A percentile compares a stretch with the other conserved stretches of the same genome.
phyloP scores from a whole-genome alignment of 2,797 vertebrate species.

The Pitangus sulphuratus region DNA sequence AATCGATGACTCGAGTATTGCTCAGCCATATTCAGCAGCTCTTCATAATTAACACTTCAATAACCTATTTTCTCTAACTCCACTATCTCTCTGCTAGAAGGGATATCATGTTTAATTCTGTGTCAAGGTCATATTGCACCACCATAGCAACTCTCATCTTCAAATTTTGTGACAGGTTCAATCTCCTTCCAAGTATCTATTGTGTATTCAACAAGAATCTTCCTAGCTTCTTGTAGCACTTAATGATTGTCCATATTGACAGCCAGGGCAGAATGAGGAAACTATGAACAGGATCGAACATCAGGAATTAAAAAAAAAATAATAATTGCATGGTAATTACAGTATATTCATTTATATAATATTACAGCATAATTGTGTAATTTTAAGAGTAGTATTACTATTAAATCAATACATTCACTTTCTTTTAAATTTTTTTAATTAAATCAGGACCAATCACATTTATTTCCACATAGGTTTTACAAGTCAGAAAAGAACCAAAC shows the following conservation, averaged over 20 bases:
- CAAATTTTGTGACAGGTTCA: background rate
- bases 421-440: background rate
- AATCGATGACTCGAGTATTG: background rate
- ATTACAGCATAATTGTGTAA: background rate
- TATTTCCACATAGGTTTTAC: background rate
- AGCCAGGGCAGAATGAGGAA: background rate
- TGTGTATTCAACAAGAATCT: background rate
- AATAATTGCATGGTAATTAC: background rate
- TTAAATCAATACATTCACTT: background rate
- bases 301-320: background rate
- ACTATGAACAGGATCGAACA: background rate
- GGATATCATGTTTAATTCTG: background rate
- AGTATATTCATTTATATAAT: background rate
- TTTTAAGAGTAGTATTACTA: background rate
- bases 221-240: background rate
- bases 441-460: fast-evolving
- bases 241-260: background rate
- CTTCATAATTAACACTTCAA: background rate
- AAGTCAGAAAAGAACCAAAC: background rate
- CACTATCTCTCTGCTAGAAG: background rate
- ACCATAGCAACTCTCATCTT: background rate
- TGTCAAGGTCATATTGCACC: background rate
- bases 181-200: fast-evolving
- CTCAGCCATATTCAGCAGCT: background rate
- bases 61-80: background rate